Base-by-base conservation (phyloP, 1,140 invertebrate genomes). In the Ceratina australensis region DNA sequence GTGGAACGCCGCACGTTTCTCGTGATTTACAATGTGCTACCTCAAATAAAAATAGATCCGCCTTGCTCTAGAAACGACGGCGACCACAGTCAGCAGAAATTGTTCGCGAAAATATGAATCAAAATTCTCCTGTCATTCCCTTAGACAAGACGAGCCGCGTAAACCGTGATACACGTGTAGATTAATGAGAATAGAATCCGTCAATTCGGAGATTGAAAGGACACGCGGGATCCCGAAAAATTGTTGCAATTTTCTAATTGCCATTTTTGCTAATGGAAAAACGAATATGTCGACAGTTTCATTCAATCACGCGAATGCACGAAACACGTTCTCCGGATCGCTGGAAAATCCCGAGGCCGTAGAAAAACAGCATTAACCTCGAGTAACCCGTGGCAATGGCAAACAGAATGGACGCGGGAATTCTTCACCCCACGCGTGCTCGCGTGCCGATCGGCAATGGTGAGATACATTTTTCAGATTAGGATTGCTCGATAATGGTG, bases 381-480 rank as follows among this genome's bases (percentile, higher is more conserved):
- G 33, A 42, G 33, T 42, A 42, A 42, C 33, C 33, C 33, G 33
- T 42, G 33, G 33, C 33, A 42, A 24, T n/a, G 24, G 1, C 20
- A 12, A 65, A 16, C 20, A 24, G 15, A 26, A 26, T 50, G 22
- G 15, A 49, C 63, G 15, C 20, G 33, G 22, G 15, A 24, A 47
- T 24, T 56, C 18, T 24, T 56, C 18, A 22, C n/a, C 54, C 8
- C 18, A 10, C 52, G 18, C 7, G 33, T 10, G 26, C 42, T 57
- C 52, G 52, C 28, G 67, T 71, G 68, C 3, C 67, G 50, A 42
- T 3, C 52, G 54, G 16, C 18, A 42, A 42, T 42, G 20, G 63
- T 52, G 64, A 66, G 82, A 83, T 83, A 83, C 72, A 75, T 83
- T 83, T 83, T 83, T 76, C 71, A 83, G 82, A 83, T 83, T 83